A percentile compares a stretch with the other conserved stretches of the same genome.
These are phyloP conservation scores for Parnassius orleans DNA, from an alignment of 2,888 invertebrate species.

Conservation along the genomic window DNA sequence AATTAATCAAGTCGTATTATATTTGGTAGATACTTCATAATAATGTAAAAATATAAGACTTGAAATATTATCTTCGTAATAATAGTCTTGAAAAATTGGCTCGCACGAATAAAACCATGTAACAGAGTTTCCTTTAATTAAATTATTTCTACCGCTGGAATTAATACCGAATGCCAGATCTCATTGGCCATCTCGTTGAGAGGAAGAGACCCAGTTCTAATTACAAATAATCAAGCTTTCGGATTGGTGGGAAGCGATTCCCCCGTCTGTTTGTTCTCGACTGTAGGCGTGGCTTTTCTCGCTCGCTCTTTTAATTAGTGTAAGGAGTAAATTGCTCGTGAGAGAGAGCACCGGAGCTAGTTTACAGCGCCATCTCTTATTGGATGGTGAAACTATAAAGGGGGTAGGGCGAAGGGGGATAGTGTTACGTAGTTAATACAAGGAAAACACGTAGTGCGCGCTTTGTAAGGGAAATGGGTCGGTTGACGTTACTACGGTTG, in stretches of 20 bases:
- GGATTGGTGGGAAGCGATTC: conserved; percentile 68
- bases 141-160: conserved; percentile 37
- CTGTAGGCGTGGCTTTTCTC: conserved; percentile 71
- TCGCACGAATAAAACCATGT: conserved; percentile 9
- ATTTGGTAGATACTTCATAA: conserved; percentile 13
- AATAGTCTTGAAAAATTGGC: background rate
- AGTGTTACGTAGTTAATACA: conserved; percentile 76
- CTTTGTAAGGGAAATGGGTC: conserved; percentile 72
- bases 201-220: conserved; percentile 76
- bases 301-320: conserved; percentile 81
- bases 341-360: conserved; percentile 68
- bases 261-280: conserved; percentile 78
- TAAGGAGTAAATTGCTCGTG: conserved; percentile 80
- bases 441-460: conserved; percentile 74
- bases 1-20: conserved; percentile 24
- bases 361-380: conserved; percentile 76
- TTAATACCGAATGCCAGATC: conserved; percentile 68
- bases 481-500: conserved; percentile 71
- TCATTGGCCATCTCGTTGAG: conserved; percentile 73
- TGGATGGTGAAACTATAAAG: conserved; percentile 70
- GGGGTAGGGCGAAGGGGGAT: conserved; percentile 58
- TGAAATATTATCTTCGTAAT: conserved; percentile 5
- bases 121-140: conserved; percentile 27
- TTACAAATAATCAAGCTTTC: conserved; percentile 79
- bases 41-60: conserved; percentile 1